Evolutionary conservation across 2,113 vertebrate species (phyloP), one percentile per base, ranked within the genome.

Genomic region (Alosa alosa): DNA sequence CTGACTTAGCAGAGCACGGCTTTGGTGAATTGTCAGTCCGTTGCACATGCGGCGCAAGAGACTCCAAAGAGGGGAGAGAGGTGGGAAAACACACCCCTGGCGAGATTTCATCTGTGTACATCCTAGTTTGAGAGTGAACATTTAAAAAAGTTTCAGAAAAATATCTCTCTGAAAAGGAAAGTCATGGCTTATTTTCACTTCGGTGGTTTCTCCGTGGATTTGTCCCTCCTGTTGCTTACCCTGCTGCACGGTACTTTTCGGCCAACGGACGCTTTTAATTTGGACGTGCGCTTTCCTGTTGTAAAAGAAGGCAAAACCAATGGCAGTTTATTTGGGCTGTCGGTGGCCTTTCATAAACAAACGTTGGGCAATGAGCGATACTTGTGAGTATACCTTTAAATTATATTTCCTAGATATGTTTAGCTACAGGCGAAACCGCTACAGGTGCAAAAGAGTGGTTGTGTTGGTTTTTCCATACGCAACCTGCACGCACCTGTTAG

Each of bases 301-400:
- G 90, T 96, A 45, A 97, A 97, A 89, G 92, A 94, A 86, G 96
- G 95, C 8, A 18, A 50, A 83, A 93, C 90, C 31, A 87, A 86
- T 0, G 92, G 90, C 36, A 95, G 95, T 86, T 92, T 96, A 83
- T 97, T 97, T 75, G 96, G 96, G 15, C 94, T 96, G 90, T 96
- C 96, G 1, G 96, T 96, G 60, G 94, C 96, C 36, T 92, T 96
- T 84, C 96, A 96, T 85, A 93, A 92, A 82, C 96, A 96, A 85
- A 92, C 90, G 1, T 87, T 92, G 49, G 89, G 90, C 60, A 81
- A 85, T 75, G 87, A 89, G 64, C 90, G 91, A 64, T 93, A 95
- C 94, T 93, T 96, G 96, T 96, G 86, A 96, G 96, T 95, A 88
- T 4, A 31, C 11, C 13, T 78, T 78, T 78, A 13, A 75, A 78